Base-by-base conservation (phyloP, 35 echinoderm and acorn worm species). In the Patiria miniata region DNA sequence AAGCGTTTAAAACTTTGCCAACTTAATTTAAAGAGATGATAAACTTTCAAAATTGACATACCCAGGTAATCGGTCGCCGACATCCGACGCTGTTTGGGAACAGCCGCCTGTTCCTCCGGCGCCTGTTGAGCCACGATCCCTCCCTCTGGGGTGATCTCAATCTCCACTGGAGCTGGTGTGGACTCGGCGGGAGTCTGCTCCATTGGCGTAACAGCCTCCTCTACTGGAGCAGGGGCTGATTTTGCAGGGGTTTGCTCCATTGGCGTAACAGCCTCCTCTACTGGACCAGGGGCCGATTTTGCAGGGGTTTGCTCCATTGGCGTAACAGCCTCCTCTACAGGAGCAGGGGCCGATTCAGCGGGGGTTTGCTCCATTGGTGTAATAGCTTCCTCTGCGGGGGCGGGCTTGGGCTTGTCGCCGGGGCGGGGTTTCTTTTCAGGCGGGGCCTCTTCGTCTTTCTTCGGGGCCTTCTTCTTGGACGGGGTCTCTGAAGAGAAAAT, bases 381-480 rank as follows among this genome's bases (percentile, higher is more conserved):
- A 17, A 23, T 40, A 38, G 55, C 44, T 33, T 39, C 51, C n/a
- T 37, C 57, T 44, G 29, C 44, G 1, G 85, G 60, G n/a, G 58
- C 58, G 18, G 54, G 14, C 36, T 68, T 38, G 19, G 37, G 39
- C 47, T 14, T n/a, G 10, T 77, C 37, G 5, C 21, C 59, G 6
- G 40, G 68, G 76, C 29, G 68, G 36, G 19, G 40, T 38, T 79
- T 69, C 51, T 78, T 87, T 29, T 87, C 85, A 14, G 68, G 73
- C 39, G 77, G 86, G 8, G 86, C 77, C 37, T 39, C 77, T 19
- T 77, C 86, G n/a, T 77, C 77, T n/a, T n/a, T n/a, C 38, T 88
- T 88, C 9, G 36, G n/a, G 30, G 82, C 47, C 15, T 44, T 60
- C 52, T 47, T 47, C 42, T 47, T 47, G 12, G 42, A 12, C 12